These are phyloP conservation scores for Hippasteria phrygiana DNA, from an alignment of 53 echinoderm and acorn worm genomes.

Conservation along the genomic window DNA sequence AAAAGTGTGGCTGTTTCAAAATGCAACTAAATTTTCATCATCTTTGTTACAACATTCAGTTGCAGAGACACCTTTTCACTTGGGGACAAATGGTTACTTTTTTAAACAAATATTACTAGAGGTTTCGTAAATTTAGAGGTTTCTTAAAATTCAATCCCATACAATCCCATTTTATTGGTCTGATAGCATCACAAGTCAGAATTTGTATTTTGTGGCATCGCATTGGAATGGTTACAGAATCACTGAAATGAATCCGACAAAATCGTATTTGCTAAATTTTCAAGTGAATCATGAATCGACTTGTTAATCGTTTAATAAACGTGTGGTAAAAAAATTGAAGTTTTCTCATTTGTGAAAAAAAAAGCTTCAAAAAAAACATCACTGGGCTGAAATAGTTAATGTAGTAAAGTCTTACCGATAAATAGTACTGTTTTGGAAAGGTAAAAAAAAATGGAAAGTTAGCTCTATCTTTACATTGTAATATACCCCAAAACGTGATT, in stretches of 20 bases:
- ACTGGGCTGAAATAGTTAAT: not conserved
- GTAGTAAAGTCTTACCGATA: not conserved
- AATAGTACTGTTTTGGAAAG: not conserved
- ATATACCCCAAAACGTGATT: too few relatives aligned
- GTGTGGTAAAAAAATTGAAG: not conserved
- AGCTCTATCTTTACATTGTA: too few relatives aligned
- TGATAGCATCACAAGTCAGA: too few relatives aligned
- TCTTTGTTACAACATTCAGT: not conserved
- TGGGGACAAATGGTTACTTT: not conserved
- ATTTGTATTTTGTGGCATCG: too few relatives aligned
- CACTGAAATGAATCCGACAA: too few relatives aligned
- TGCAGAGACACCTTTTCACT: not conserved
- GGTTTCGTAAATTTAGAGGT: not conserved
- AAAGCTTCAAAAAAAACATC: not conserved
- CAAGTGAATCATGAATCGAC: too few relatives aligned
- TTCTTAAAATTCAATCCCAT: not conserved
- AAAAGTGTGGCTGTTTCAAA: not conserved
- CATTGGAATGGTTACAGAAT: too few relatives aligned
- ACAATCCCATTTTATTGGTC: not conserved
- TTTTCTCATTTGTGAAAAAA: not conserved
- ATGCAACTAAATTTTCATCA: not conserved
- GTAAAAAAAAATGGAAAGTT: not conserved
- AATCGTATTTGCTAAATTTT: too few relatives aligned
- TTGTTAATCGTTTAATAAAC: too few relatives aligned
- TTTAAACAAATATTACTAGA: not conserved